phyloP scores from a whole-genome alignment of 2,797 vertebrate genomes.

The Aldrovandia affinis region DNA sequence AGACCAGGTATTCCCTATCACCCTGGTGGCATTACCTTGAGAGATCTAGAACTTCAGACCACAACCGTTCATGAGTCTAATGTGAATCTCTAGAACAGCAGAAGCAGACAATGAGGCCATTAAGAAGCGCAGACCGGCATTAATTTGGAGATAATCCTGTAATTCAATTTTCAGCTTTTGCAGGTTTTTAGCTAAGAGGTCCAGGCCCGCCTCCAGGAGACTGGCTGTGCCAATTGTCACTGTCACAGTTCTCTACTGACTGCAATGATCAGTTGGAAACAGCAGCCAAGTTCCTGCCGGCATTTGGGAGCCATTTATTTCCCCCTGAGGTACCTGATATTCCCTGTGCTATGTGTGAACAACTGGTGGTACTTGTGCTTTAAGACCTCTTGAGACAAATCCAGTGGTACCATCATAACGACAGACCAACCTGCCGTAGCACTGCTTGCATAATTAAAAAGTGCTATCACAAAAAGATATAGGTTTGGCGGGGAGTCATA shows the following conservation, averaged over 20 bases:
- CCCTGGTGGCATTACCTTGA: neutral
- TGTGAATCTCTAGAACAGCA: neutral
- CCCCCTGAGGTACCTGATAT: neutral
- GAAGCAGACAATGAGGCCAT: neutral
- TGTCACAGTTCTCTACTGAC: neutral
- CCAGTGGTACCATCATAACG: neutral
- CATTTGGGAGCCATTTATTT: neutral
- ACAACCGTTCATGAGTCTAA: neutral
- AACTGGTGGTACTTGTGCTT: neutral
- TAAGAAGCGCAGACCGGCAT: neutral
- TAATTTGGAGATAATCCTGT: slow-evolving; percentile 12
- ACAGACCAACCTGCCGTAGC: neutral
- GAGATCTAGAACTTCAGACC: neutral
- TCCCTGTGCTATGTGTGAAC: neutral
- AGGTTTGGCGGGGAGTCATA: too few species aligned
- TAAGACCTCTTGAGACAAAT: neutral
- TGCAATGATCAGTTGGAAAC: neutral
- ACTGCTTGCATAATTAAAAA: neutral
- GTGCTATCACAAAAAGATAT: neutral
- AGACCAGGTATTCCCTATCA: neutral
- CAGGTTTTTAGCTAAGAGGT: slow-evolving; percentile 3
- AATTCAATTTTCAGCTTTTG: slow-evolving; percentile 18
- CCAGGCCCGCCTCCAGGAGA: slow-evolving; percentile 4
- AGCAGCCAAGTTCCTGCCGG: neutral
- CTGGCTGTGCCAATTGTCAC: neutral